Percentiles rank a stretch among this genome's conserved stretches.
Conservation (phyloP, 2,113 vertebrate species). For the Solea solea region DNA sequence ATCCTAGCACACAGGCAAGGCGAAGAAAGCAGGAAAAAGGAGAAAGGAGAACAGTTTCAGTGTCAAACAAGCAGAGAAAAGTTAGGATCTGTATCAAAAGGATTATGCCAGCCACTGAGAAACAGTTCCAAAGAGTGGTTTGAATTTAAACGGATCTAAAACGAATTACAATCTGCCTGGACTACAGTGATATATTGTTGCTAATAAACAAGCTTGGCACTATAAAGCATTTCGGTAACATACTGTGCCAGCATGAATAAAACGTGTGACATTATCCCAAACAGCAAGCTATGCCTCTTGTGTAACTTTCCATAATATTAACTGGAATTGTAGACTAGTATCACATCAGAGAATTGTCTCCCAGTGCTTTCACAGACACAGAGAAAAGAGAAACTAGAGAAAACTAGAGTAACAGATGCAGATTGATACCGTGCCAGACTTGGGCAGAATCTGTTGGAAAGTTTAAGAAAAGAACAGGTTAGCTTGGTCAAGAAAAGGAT, state of each 20-base stretch:
- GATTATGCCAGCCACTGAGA: conserved; percentile 32
- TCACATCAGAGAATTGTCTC: conserved; percentile 50
- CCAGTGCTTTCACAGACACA: conserved; percentile 45
- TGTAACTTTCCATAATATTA: conserved; percentile 19
- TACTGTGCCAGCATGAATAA: too few species aligned
- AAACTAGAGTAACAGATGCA: conserved; percentile 62
- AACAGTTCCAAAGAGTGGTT: conserved; percentile 50
- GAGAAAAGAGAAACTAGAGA: not conserved
- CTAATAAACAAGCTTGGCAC: not conserved
- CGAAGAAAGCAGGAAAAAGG: conserved; percentile 75
- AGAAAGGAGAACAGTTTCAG: conserved; percentile 81
- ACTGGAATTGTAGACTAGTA: conserved; percentile 11
- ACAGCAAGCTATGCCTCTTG: conserved; percentile 36
- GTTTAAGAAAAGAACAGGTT: conserved; percentile 72
- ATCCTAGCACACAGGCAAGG: conserved; percentile 87
- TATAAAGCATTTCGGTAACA: not conserved
- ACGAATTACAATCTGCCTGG: not conserved
- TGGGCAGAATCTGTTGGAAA: conserved; percentile 81
- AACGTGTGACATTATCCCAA: not conserved
- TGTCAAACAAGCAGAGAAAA: conserved; percentile 73
- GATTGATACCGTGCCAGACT: conserved; percentile 79
- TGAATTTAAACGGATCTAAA: not conserved
- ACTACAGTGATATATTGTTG: too few species aligned
- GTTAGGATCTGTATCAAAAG: conserved; percentile 37
- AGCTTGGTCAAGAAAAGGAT: conserved; percentile 41